A percentile compares a stretch with the other conserved stretches of the same genome.
Evolutionary conservation across 2,797 vertebrate genomes (phyloP).

Genomic region (Cheirogaleus major): DNA sequence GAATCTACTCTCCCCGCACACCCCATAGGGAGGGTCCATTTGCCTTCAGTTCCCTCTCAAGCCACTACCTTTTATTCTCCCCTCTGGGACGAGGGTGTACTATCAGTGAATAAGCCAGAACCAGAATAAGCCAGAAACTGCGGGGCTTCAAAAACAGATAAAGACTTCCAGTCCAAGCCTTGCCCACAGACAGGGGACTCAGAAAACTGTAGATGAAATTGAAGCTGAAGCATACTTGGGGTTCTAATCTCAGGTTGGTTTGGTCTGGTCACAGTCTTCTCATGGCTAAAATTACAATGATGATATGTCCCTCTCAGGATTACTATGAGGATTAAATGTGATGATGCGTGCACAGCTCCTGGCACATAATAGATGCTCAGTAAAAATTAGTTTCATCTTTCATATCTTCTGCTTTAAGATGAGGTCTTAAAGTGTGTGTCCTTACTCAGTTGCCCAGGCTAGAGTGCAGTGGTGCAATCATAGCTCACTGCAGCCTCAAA

Average conservation of each 20-base stretch:
- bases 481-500: neutral
- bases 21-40: neutral
- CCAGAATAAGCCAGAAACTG: constrained; percentile 13
- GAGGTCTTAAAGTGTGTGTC: neutral
- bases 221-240: neutral
- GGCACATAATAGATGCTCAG: constrained; percentile 11
- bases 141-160: constrained; percentile 55
- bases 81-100: constrained; percentile 1
- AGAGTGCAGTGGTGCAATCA: neutral
- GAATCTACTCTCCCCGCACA: neutral
- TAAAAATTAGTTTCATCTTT: constrained; percentile 31
- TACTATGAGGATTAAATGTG: constrained; percentile 10
- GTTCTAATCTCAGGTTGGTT: constrained; percentile 19
- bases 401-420: constrained; percentile 28
- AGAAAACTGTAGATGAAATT: constrained; percentile 27
- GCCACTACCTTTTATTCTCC: neutral
- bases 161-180: constrained; percentile 8
- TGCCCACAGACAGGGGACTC: constrained; percentile 18
- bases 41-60: constrained; percentile 20
- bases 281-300: constrained; percentile 34
- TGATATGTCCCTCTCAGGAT: constrained; percentile 26
- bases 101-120: constrained; percentile 23
- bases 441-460: neutral
- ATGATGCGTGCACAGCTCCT: neutral
- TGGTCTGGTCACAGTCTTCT: constrained; percentile 39